These are phyloP conservation scores for Bothrops jararaca DNA, from an alignment of 2,113 vertebrate genomes.

Conservation along the genomic window DNA sequence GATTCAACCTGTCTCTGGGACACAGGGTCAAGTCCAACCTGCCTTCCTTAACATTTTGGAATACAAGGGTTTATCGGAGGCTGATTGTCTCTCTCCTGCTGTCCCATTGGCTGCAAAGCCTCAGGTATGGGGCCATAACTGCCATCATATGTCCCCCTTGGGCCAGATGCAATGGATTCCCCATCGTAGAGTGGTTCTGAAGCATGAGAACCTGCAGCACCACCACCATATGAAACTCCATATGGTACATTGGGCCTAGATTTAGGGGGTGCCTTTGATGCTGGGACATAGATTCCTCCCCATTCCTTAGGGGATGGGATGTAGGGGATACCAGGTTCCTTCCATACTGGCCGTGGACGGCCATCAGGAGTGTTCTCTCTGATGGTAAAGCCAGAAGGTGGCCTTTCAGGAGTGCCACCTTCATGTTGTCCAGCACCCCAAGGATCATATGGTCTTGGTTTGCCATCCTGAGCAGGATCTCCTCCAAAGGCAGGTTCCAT, in stretches of 20 bases:
- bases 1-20: neutral
- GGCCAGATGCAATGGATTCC: neutral
- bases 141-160: slow-evolving; percentile 7
- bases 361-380: neutral
- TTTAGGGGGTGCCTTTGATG: neutral
- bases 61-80: neutral
- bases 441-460: neutral
- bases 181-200: neutral
- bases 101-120: neutral
- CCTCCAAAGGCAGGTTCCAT: neutral
- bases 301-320: neutral
- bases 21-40: neutral
- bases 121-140: slow-evolving; percentile 15
- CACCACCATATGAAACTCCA: neutral
- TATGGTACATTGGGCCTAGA: neutral
- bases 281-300: neutral
- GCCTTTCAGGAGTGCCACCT: neutral
- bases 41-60: slow-evolving; percentile 1
- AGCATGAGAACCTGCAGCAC: neutral
- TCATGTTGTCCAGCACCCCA: neutral
- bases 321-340: slow-evolving; percentile 11
- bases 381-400: neutral
- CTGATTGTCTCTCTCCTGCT: neutral
- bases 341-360: neutral
- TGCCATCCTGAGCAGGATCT: neutral